Evolutionary conservation across 2,113 vertebrate genomes (phyloP).

Genomic region (Mesitornis unicolor): DNA sequence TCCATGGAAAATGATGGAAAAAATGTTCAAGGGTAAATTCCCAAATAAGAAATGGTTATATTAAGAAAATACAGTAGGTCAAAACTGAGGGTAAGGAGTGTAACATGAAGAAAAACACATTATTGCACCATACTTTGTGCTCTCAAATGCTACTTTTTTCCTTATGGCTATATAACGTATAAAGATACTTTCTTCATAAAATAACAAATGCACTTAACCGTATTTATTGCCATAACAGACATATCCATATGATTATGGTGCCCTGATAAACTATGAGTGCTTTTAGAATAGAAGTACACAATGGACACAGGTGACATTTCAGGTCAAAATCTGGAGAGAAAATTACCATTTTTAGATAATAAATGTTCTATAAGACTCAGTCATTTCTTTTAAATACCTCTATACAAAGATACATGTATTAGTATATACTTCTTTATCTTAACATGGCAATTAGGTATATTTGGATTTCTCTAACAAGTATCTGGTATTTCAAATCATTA

Average conservation of each 20-base stretch:
- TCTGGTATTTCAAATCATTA: background rate
- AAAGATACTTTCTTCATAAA: background rate
- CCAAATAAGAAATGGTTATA: background rate
- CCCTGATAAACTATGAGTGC: background rate
- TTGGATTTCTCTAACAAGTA: background rate
- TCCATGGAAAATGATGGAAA: background rate
- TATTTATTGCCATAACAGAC: background rate
- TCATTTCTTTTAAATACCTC: background rate
- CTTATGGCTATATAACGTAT: background rate
- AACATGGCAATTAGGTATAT: background rate
- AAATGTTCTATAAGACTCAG: background rate
- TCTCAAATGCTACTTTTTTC: background rate
- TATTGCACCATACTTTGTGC: background rate
- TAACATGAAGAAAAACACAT: background rate
- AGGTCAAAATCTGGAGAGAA: background rate
- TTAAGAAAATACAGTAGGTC: background rate
- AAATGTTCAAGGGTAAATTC: background rate
- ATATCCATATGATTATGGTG: background rate
- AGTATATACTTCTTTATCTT: background rate
- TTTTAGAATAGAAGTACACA: background rate
- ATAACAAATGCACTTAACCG: background rate
- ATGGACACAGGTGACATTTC: background rate
- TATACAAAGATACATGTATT: background rate
- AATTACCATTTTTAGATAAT: background rate
- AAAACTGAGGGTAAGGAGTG: background rate